These are phyloP conservation scores for Nothobranchius kuhntae DNA, from an alignment of 2,113 vertebrate genomes.

Conservation along the genomic window DNA sequence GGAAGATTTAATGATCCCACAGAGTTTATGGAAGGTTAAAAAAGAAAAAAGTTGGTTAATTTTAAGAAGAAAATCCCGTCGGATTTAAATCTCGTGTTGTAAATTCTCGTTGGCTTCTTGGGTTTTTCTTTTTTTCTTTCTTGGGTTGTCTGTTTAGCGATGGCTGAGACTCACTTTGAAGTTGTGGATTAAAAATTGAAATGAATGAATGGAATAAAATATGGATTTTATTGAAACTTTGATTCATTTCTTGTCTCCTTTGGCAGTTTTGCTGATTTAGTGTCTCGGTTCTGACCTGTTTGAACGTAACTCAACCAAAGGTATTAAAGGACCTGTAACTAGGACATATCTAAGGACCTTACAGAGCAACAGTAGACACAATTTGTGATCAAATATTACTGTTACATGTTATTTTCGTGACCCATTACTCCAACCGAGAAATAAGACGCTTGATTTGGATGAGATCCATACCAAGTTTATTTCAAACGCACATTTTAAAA, in stretches of 20 bases:
- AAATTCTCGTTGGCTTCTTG: slow-evolving; percentile 20
- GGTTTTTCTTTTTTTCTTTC: too few relatives aligned
- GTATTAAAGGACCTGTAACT: too few relatives aligned
- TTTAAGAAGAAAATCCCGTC: slow-evolving; percentile 37
- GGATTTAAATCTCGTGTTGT: slow-evolving; percentile 30
- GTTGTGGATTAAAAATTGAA: slow-evolving; percentile 44
- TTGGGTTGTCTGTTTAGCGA: slow-evolving; percentile 52
- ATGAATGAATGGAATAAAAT: slow-evolving; percentile 69
- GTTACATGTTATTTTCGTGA: too few relatives aligned
- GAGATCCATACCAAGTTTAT: too few relatives aligned
- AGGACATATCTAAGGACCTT: too few relatives aligned
- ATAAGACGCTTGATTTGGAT: too few relatives aligned
- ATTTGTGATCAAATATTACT: too few relatives aligned
- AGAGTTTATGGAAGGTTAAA: slow-evolving; percentile 1
- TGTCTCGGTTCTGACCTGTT: not conserved
- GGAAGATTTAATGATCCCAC: slow-evolving; percentile 5
- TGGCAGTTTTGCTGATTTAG: not conserved
- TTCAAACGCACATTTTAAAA: too few relatives aligned
- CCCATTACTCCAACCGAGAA: too few relatives aligned
- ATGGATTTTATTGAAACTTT: slow-evolving; percentile 43
- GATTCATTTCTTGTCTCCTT: not conserved
- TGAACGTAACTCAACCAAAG: too few relatives aligned
- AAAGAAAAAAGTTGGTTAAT: not conserved
- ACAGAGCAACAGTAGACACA: too few relatives aligned
- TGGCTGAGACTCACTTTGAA: slow-evolving; percentile 35